A percentile compares a stretch with the other conserved stretches of the same genome.
phyloP scores from a whole-genome alignment of 2,888 invertebrate genomes.

The Drymonia ruficornis region DNA sequence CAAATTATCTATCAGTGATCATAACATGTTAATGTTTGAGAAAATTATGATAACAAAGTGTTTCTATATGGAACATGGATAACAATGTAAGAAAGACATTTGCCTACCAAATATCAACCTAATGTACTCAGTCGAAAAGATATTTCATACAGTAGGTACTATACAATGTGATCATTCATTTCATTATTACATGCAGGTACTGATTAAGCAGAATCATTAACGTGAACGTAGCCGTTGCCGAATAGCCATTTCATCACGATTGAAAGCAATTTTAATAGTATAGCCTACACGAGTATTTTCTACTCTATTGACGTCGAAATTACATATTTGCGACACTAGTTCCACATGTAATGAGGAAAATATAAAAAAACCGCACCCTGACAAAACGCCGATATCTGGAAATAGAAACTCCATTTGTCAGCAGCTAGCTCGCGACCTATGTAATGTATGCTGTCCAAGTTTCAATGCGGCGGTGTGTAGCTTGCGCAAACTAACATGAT shows the following conservation, averaged over 20 bases:
- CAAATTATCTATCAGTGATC: no score
- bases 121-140: no score
- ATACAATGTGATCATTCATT: neutral
- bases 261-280: neutral
- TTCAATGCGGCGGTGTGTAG: constrained; percentile 62
- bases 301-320: neutral
- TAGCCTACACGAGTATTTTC: neutral
- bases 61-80: no score
- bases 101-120: no score
- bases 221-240: neutral
- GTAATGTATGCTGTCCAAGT: constrained; percentile 61
- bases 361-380: constrained; percentile 76
- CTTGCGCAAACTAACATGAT: constrained; percentile 44
- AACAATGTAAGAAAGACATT: no score
- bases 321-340: constrained; percentile 10
- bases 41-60: no score
- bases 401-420: constrained; percentile 85
- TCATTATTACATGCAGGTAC: constrained; percentile 7
- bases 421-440: constrained; percentile 75
- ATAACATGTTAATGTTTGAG: no score
- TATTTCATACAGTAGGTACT: neutral
- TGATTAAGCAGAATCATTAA: constrained; percentile 1
- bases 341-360: constrained; percentile 45
- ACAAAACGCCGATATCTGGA: constrained; percentile 81
- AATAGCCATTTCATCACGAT: neutral